These are phyloP conservation scores for Cosmopolites sordidus DNA, from an alignment of 2,888 invertebrate species.

Conservation along the genomic window DNA sequence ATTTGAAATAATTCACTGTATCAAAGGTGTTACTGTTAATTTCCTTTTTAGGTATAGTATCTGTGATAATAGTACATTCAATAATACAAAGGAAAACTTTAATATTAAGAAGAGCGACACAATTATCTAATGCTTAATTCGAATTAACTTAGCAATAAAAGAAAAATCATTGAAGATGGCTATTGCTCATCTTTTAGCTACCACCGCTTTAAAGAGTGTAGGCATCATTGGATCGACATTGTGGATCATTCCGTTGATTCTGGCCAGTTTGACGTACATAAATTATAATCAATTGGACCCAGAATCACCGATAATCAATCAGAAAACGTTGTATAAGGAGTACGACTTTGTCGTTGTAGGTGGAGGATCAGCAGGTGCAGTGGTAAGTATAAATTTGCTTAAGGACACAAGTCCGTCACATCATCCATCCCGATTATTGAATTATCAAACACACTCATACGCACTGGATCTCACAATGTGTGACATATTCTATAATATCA, in stretches of 20 bases:
- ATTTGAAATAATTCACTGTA: too few species aligned
- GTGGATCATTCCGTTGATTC: slow-evolving; percentile 78
- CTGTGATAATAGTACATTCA: neutral
- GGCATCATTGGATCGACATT: slow-evolving; percentile 72
- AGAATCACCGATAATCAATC: slow-evolving; percentile 70
- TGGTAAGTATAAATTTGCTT: slow-evolving; percentile 45
- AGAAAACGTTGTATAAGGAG: slow-evolving; percentile 58
- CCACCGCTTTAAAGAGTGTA: slow-evolving; percentile 74
- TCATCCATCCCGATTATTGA: too few species aligned
- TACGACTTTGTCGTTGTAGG: slow-evolving; percentile 84
- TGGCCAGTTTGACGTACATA: slow-evolving; percentile 77
- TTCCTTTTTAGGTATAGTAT: slow-evolving; percentile 1
- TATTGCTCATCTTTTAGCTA: slow-evolving; percentile 68
- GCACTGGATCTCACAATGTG: too few species aligned
- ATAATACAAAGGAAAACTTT: neutral
- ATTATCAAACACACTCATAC: too few species aligned
- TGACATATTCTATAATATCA: too few species aligned
- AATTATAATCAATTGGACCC: slow-evolving; percentile 79
- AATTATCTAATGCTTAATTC: too few species aligned
- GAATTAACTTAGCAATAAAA: too few species aligned
- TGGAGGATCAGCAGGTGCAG: slow-evolving; percentile 86
- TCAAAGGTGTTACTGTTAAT: too few species aligned
- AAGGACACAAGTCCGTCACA: too few species aligned
- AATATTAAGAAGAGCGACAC: too few species aligned
- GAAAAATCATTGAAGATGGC: slow-evolving; percentile 57